These are phyloP conservation scores for Bombus pascuorum DNA, from an alignment of 1,140 invertebrate genomes.

Conservation along the genomic window DNA sequence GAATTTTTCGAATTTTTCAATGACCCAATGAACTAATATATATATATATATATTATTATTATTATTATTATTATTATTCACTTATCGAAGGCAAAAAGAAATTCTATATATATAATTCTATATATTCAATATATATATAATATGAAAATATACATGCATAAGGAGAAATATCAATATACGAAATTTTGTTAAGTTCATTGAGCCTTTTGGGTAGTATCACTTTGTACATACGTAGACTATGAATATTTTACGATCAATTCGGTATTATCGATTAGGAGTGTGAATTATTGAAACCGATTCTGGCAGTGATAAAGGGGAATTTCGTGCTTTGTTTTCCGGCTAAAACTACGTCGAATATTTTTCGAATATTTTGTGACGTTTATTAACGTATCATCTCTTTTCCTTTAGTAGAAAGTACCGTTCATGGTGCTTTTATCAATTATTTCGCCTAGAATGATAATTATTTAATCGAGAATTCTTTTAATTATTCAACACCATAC, in stretches of 20 bases:
- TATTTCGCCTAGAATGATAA: neutral
- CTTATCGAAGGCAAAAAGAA: too few species aligned
- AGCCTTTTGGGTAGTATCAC: neutral
- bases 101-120: too few species aligned
- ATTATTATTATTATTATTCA: too few species aligned
- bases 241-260: slow-evolving; percentile 6
- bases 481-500: neutral
- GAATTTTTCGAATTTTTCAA: too few species aligned
- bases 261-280: neutral
- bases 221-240: neutral
- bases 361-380: neutral
- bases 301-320: neutral
- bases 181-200: too few species aligned
- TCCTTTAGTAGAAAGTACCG: neutral
- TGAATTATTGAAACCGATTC: neutral
- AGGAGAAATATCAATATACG: too few species aligned
- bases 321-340: neutral
- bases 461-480: neutral
- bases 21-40: too few species aligned
- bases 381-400: neutral
- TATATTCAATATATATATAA: too few species aligned
- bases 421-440: neutral
- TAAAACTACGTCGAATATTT: neutral
- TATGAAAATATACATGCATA: too few species aligned
- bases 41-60: too few species aligned